Conservation (phyloP, 2,888 invertebrate genomes). For the Mimumesa dahlbomi region DNA sequence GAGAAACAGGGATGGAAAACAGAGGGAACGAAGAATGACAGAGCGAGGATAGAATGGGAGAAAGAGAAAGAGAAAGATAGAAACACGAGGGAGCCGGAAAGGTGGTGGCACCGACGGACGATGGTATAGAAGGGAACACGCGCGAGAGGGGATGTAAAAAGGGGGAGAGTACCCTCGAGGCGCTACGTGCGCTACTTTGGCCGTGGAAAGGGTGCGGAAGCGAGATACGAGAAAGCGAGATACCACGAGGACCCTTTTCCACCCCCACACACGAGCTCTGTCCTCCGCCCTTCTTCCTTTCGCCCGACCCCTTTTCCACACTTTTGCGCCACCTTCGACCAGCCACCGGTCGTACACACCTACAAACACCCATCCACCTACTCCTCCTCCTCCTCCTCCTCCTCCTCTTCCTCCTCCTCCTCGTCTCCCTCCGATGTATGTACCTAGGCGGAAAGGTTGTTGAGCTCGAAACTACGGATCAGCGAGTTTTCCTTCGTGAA, state of each 20-base stretch:
- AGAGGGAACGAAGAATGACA: constrained; percentile 13
- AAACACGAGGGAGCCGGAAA: not conserved
- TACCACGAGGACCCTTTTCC: constrained; percentile 63
- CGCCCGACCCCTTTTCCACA: constrained; percentile 47
- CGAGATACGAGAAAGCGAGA: constrained; percentile 62
- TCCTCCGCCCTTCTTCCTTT: constrained; percentile 7
- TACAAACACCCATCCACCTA: constrained; percentile 15
- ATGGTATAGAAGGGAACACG: constrained; percentile 5
- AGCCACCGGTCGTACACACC: not conserved
- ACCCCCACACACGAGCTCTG: constrained; percentile 16
- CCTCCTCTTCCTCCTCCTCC: constrained; percentile 26
- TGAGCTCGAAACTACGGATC: constrained; percentile 38
- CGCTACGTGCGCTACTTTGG: constrained; percentile 71
- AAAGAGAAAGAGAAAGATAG: not conserved
- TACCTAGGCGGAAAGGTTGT: constrained; percentile 13
- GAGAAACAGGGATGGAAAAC: constrained; percentile 13
- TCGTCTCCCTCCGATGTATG: too few relatives aligned
- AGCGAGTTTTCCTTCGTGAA: constrained; percentile 22
- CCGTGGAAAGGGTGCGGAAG: constrained; percentile 69
- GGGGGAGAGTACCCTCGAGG: constrained; percentile 59
- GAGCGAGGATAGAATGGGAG: not conserved
- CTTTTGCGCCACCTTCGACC: constrained; percentile 39
- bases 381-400: constrained; percentile 39
- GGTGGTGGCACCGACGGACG: constrained; percentile 2
- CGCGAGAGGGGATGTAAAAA: constrained; percentile 11